Evolutionary conservation across 2,113 vertebrate genomes (phyloP).

Genomic region (Etheostoma cragini): DNA sequence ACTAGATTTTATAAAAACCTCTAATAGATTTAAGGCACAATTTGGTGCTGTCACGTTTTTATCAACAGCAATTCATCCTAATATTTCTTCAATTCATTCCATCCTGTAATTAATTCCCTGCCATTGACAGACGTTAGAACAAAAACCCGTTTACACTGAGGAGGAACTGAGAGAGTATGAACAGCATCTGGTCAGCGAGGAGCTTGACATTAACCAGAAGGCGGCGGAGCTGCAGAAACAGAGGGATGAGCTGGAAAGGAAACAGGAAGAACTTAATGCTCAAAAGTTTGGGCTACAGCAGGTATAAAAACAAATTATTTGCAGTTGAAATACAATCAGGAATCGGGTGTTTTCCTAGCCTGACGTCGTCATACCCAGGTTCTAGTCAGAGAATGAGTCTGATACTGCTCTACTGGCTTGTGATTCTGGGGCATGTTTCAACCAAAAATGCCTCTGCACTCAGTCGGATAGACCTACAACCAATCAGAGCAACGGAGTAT

Average conservation of each 20-base stretch:
- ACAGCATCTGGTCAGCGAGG: conserved; percentile 87
- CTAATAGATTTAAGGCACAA: neutral
- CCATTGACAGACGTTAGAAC: conserved; percentile 88
- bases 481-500: no score
- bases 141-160: conserved; percentile 89
- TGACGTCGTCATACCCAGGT: no score
- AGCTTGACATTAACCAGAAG: conserved; percentile 86
- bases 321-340: neutral
- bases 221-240: conserved; percentile 88
- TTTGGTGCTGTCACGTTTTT: neutral
- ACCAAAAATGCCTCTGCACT: no score
- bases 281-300: conserved; percentile 90
- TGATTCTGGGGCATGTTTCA: no score
- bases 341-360: neutral
- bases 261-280: conserved; percentile 89
- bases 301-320: conserved; percentile 72
- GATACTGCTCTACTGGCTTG: no score
- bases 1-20: neutral
- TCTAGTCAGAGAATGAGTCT: no score
- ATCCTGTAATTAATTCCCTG: neutral
- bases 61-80: no score
- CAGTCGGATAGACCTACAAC: no score
- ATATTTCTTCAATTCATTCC: neutral
- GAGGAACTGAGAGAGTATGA: conserved; percentile 91
- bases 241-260: conserved; percentile 88